Conservation (phyloP, 2,113 vertebrate species). For the Callionymus lyra region DNA sequence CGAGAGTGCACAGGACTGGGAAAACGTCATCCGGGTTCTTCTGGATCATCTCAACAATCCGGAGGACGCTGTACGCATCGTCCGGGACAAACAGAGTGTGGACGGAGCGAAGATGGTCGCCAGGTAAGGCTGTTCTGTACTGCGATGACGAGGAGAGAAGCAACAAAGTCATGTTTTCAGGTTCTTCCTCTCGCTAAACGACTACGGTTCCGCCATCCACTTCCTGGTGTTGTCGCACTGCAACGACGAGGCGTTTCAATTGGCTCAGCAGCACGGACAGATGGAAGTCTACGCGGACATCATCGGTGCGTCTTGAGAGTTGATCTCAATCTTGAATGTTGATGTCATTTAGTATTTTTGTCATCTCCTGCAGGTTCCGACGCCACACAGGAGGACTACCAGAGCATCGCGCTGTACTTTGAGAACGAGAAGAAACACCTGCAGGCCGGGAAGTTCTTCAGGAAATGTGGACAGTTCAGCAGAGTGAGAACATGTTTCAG, state of each 20-base stretch:
- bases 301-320: conserved; percentile 78
- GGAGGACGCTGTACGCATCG: conserved; percentile 83
- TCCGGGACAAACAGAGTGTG: conserved; percentile 87
- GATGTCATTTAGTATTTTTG: neutral
- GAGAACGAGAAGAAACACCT: conserved; percentile 92
- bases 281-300: conserved; percentile 98
- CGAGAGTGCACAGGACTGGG: conserved; percentile 89
- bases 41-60: conserved; percentile 92
- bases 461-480: conserved; percentile 86
- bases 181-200: conserved; percentile 85
- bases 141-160: too few relatives aligned
- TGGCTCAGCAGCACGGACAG: conserved; percentile 92
- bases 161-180: conserved; percentile 45
- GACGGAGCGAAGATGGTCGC: conserved; percentile 98
- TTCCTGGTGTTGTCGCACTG: conserved; percentile 93
- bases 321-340: too few relatives aligned
- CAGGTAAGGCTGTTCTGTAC: conserved; percentile 78
- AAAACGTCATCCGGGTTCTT: conserved; percentile 82
- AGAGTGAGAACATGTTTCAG: conserved; percentile 65
- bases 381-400: conserved; percentile 85
- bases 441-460: conserved; percentile 91
- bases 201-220: conserved; percentile 95
- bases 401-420: conserved; percentile 94
- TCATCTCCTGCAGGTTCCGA: conserved; percentile 71
- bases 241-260: conserved; percentile 92